Evolutionary conservation across 2,113 vertebrate genomes (phyloP), one percentile per base, ranked within the genome.

Genomic region (Indicator indicator): DNA sequence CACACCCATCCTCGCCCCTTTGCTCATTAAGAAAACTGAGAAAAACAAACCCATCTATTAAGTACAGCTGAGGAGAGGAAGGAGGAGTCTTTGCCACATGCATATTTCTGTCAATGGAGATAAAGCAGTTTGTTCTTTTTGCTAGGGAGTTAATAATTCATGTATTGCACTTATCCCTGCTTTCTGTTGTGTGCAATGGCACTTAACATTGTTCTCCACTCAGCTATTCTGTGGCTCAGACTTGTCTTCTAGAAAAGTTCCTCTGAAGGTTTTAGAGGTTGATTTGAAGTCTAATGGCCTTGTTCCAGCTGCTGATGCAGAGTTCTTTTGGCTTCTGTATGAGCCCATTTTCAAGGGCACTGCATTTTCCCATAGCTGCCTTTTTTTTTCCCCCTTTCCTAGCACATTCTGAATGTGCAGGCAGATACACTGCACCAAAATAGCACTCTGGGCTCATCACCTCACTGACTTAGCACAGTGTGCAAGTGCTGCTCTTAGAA

Each of bases 301-400:
- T 86, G 76, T 86, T 96, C 95, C 95, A 95, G 90, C 88, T 97
- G 95, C 95, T 96, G 94, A 95, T 93, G 73, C 88, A 50, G 94
- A 65, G 83, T 93, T 95, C 73, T 88, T 93, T 93, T 59, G 67
- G 40, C 77, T 93, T 90, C 84, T 89, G n/a, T 50, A 21, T 40
- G 74, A 83, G 82, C 68, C 89, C 0, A 0, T 88, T 92, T 95
- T 95, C 94, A 93, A 96, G 96, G 94, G 28, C 88, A 69, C 59
- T 95, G 73, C 73, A 69, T 93, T 94, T 90, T 95, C 76, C 71
- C n/a, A 19, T 75, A 70, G 82, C 42, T 44, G 42, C 73, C 36
- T 88, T 80, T 85, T 84, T 72, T 60, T 89, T 84, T 56, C 16
- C 6, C 8, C 50, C 52, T 50, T 93, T 89, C 69, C 90, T 77